Conservation (phyloP, 2,888 invertebrate genomes). For the Lithophane socia region DNA sequence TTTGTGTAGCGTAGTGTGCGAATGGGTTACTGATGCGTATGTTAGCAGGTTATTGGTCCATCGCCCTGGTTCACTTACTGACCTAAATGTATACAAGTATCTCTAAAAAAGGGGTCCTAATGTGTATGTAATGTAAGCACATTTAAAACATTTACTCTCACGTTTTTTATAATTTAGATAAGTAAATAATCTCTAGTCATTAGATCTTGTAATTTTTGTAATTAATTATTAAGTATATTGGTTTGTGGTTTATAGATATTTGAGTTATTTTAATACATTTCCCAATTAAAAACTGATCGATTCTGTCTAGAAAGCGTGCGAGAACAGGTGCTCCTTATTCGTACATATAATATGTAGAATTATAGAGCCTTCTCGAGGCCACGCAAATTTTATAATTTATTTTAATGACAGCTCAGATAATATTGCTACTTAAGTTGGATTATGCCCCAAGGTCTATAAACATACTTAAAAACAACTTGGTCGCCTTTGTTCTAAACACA, state of each 20-base stretch:
- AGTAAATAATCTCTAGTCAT: constrained; percentile 2
- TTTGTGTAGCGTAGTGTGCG: not conserved
- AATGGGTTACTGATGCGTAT: not conserved
- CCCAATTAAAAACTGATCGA: not conserved
- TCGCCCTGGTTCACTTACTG: constrained; percentile 33
- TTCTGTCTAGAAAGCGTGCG: constrained; percentile 32
- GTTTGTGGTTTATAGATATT: constrained; percentile 27
- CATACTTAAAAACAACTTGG: not conserved
- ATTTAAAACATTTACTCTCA: constrained; percentile 9
- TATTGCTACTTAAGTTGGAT: constrained; percentile 9
- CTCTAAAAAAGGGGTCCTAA: not conserved
- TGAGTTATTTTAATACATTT: constrained; percentile 29
- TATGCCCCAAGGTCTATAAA: constrained; percentile 20
- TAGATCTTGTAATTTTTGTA: not conserved
- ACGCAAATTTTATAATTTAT: constrained; percentile 25
- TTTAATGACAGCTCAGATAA: constrained; percentile 6
- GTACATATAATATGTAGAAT: not conserved
- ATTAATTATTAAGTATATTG: constrained; percentile 1
- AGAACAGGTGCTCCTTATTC: not conserved
- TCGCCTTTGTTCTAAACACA: constrained; percentile 13
- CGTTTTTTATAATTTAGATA: constrained; percentile 39
- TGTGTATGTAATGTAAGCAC: not conserved
- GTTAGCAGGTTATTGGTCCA: constrained; percentile 32
- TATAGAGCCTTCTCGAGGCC: constrained; percentile 3
- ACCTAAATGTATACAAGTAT: constrained; percentile 22